A percentile compares a stretch with the other conserved stretches of the same genome.
Conservation (phyloP, 2,797 vertebrate species). For the Amphiprion clarkii region DNA sequence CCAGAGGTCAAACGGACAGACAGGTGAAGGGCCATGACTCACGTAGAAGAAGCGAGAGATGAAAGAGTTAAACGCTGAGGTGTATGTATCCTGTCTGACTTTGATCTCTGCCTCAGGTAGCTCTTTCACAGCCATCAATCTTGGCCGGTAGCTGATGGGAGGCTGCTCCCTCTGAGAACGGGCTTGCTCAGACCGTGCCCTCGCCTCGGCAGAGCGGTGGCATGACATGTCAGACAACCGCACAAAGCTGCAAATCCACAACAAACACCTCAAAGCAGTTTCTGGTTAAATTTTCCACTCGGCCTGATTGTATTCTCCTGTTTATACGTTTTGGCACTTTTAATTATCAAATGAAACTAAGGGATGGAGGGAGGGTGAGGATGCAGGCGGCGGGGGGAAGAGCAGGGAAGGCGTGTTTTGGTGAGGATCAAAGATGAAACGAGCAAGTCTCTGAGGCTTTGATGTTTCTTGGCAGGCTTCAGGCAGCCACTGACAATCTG, state of each 20-base stretch:
- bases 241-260: constrained; percentile 6
- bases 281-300: constrained; percentile 31
- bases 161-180: constrained; percentile 47
- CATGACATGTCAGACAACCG: constrained; percentile 37
- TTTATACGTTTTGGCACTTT: constrained; percentile 8
- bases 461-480: constrained; percentile 83
- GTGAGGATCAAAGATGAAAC: constrained; percentile 80
- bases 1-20: constrained; percentile 70
- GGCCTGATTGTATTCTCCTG: constrained; percentile 14
- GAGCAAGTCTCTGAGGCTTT: constrained; percentile 74
- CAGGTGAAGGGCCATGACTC: constrained; percentile 75
- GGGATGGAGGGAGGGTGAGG: constrained; percentile 24
- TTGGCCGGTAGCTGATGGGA: constrained; percentile 64
- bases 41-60: constrained; percentile 69
- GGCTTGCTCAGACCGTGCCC: constrained; percentile 70
- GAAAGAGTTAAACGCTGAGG: constrained; percentile 83
- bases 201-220: constrained; percentile 37
- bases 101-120: constrained; percentile 86
- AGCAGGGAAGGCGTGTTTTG: constrained; percentile 61
- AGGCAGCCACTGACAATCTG: constrained; percentile 81
- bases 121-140: constrained; percentile 80
- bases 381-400: constrained; percentile 38
- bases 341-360: constrained; percentile 21
- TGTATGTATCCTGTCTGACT: constrained; percentile 77
- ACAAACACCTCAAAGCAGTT: constrained; percentile 36